Evolutionary conservation across 1,140 invertebrate species (phyloP).

Genomic region (Lepidotrigona ventralis): DNA sequence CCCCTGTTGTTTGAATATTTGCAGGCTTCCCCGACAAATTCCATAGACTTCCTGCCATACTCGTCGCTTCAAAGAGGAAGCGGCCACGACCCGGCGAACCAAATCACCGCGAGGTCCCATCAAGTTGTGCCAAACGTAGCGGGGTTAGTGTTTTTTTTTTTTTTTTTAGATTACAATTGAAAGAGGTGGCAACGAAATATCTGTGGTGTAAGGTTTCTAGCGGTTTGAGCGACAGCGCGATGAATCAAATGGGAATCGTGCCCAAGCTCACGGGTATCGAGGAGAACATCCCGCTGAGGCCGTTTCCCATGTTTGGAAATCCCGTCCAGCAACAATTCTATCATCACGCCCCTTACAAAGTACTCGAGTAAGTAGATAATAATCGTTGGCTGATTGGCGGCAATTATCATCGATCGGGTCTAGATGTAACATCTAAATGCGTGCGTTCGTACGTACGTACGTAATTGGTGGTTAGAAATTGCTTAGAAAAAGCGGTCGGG

Average conservation of each 20-base stretch:
- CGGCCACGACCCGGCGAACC: conserved; percentile 73
- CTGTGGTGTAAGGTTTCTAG: conserved; percentile 44
- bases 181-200: too few relatives aligned
- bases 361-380: conserved; percentile 85
- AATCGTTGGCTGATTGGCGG: not conserved
- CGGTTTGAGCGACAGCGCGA: conserved; percentile 73
- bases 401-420: not conserved
- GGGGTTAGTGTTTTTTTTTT: conserved; percentile 69
- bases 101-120: conserved; percentile 79
- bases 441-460: too few relatives aligned
- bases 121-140: conserved; percentile 80
- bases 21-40: conserved; percentile 82
- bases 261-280: conserved; percentile 79
- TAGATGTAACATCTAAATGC: too few relatives aligned
- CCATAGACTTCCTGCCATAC: conserved; percentile 83
- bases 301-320: conserved; percentile 86
- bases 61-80: conserved; percentile 81
- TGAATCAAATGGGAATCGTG: conserved; percentile 74
- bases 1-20: not conserved
- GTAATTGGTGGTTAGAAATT: not conserved
- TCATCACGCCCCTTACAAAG: conserved; percentile 76
- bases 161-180: too few relatives aligned
- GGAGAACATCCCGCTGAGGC: conserved; percentile 89
- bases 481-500: not conserved
- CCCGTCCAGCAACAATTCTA: conserved; percentile 81